phyloP scores from a whole-genome alignment of 1,140 invertebrate genomes.

The Lepidurus couesii region DNA sequence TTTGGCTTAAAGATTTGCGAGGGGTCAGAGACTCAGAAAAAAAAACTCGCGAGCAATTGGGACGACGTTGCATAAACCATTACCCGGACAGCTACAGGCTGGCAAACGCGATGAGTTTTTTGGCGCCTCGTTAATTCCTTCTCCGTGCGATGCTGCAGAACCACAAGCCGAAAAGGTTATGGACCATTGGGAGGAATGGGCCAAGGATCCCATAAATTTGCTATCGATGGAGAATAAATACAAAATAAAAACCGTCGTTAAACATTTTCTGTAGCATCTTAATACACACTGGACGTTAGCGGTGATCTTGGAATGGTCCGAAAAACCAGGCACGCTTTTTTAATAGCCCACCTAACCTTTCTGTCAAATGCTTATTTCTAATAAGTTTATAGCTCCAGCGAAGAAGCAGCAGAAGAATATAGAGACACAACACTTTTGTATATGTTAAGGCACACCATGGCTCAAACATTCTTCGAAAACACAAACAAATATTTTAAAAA shows the following conservation, averaged over 20 bases:
- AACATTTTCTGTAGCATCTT: conserved; percentile 20
- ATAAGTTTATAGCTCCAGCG: neutral
- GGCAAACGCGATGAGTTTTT: conserved; percentile 18
- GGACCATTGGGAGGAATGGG: conserved; percentile 1
- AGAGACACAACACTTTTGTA: too few species aligned
- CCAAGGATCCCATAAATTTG: conserved; percentile 8
- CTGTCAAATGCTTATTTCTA: neutral
- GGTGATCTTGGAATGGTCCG: too few species aligned
- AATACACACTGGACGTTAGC: neutral
- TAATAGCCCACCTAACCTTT: neutral
- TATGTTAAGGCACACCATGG: neutral
- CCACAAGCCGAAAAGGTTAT: conserved; percentile 9
- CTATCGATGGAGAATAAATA: conserved; percentile 22
- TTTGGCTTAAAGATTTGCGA: neutral
- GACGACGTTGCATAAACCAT: conserved; percentile 13
- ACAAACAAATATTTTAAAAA: neutral
- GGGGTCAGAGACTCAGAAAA: neutral
- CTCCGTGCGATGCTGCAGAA: neutral
- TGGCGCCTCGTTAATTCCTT: conserved; percentile 18
- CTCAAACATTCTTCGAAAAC: neutral
- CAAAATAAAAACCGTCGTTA: conserved; percentile 19
- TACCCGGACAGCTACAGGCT: neutral
- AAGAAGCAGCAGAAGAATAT: too few species aligned
- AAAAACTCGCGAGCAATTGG: conserved; percentile 16
- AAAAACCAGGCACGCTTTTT: neutral